A percentile compares a stretch with the other conserved stretches of the same genome.
Evolutionary conservation across 2,888 invertebrate genomes (phyloP).

Genomic region (Heliconius ismenius): DNA sequence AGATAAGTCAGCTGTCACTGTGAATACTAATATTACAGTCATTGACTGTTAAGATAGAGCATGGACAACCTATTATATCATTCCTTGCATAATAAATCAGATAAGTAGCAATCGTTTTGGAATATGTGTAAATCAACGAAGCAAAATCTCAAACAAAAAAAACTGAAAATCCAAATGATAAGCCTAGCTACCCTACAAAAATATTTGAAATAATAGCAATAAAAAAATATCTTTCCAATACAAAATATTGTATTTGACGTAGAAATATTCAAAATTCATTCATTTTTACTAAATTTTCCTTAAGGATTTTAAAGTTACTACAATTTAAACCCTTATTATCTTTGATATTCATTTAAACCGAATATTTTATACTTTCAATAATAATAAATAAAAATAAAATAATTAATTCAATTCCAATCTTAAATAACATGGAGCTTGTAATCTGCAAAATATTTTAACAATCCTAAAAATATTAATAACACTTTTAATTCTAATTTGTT

Average conservation of each 20-base stretch:
- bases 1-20: slow-evolving; percentile 12
- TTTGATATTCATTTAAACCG: not conserved
- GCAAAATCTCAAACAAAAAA: not conserved
- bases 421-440: no score
- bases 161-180: not conserved
- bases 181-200: not conserved
- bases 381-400: no score
- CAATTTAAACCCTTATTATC: no score
- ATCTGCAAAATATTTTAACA: no score
- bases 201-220: not conserved
- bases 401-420: not conserved
- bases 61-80: not conserved
- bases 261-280: not conserved
- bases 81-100: not conserved
- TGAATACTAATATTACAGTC: slow-evolving; percentile 42
- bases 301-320: no score
- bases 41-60: slow-evolving; percentile 29
- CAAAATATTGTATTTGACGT: not conserved
- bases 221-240: not conserved
- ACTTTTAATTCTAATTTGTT: not conserved
- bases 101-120: not conserved
- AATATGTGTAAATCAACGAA: not conserved
- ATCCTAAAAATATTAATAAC: no score
- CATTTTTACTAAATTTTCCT: no score
- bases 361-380: not conserved